Evolutionary conservation across 2,888 invertebrate species (phyloP).

Genomic region (Azorinus chamasolen): DNA sequence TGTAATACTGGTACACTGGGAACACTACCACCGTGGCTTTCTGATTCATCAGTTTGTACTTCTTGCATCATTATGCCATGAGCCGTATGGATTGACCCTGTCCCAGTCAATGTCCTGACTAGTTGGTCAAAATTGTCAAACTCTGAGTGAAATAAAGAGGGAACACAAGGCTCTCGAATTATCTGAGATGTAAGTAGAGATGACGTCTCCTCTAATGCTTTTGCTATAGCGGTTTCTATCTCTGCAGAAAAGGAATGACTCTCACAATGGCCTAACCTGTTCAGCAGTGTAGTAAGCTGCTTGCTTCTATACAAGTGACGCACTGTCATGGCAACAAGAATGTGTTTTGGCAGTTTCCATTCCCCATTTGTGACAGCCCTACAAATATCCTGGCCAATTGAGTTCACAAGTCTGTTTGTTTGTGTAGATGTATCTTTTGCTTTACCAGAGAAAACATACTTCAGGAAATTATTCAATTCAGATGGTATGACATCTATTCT

Average conservation of each 20-base stretch:
- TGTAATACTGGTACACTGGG: constrained; percentile 10
- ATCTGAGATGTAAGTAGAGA: constrained; percentile 57
- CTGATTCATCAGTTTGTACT: constrained; percentile 12
- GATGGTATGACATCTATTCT: constrained; percentile 7
- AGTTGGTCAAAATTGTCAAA: constrained; percentile 71
- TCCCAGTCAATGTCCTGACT: constrained; percentile 56
- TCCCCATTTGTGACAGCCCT: no score
- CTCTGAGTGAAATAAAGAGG: constrained; percentile 67
- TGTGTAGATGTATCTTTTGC: constrained; percentile 1
- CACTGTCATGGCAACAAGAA: constrained; percentile 51
- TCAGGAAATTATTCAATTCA: constrained; percentile 17
- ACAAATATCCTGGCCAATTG: constrained; percentile 60
- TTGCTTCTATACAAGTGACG: no score
- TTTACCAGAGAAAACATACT: constrained; percentile 21
- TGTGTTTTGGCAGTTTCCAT: constrained; percentile 55
- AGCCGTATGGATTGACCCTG: constrained; percentile 63
- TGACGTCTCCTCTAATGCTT: constrained; percentile 54
- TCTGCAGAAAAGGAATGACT: constrained; percentile 55
- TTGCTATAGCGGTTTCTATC: constrained; percentile 56
- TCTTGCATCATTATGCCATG: constrained; percentile 73
- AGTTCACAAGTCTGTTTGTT: constrained; percentile 26
- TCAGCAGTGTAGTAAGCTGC: no score
- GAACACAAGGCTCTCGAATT: constrained; percentile 39
- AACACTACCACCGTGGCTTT: constrained; percentile 10
- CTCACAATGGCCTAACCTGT: constrained; percentile 57